Conservation (phyloP, 2,113 vertebrate species). For the Tragelaphus strepsiceros region DNA sequence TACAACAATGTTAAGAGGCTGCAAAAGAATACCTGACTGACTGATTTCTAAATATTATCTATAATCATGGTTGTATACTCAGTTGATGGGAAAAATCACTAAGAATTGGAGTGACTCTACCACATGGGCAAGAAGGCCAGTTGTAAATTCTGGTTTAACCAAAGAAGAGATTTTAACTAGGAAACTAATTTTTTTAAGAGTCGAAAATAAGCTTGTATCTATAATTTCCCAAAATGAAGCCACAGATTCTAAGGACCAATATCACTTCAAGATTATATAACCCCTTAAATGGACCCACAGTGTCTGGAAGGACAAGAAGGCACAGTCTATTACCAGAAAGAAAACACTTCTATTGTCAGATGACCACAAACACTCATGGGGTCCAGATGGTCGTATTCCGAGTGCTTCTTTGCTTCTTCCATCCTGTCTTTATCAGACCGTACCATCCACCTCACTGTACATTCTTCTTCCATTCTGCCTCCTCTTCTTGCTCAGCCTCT, state of each 20-base stretch:
- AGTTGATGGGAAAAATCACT: background rate
- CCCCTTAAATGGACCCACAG: background rate
- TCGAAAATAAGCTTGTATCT: background rate
- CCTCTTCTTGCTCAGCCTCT: background rate
- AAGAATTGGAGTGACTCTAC: background rate
- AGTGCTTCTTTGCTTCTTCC: background rate
- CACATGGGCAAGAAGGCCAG: background rate
- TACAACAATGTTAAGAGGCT: background rate
- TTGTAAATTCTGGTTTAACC: background rate
- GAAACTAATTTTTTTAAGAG: background rate
- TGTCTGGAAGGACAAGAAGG: background rate
- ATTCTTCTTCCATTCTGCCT: background rate
- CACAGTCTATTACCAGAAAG: background rate
- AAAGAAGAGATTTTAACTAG: background rate
- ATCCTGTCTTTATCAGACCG: background rate
- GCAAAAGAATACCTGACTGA: background rate
- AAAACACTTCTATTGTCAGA: background rate
- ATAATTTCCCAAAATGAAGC: background rate
- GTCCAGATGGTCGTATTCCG: accelerated
- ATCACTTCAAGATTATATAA: background rate
- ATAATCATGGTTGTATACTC: background rate
- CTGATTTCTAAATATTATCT: background rate
- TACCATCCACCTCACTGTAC: background rate
- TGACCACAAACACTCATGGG: background rate
- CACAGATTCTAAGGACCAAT: background rate